Conservation (phyloP, 2,888 invertebrate genomes). For the Eremobia ochroleuca region DNA sequence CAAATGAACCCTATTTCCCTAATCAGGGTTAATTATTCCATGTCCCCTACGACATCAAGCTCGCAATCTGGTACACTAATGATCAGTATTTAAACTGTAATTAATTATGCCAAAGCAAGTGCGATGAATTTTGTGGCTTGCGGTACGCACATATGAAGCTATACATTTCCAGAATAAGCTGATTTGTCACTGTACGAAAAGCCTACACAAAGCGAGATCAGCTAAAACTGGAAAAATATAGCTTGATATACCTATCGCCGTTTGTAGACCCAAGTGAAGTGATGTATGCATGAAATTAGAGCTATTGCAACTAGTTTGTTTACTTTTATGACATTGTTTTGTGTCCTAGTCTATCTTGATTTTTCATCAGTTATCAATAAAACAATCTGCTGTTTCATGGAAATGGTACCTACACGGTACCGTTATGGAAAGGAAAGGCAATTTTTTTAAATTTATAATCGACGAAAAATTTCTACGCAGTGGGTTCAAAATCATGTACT, state of each 20-base stretch:
- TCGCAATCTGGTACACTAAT: constrained; percentile 64
- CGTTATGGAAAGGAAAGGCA: too few species aligned
- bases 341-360: too few species aligned
- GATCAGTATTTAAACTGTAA: constrained; percentile 66
- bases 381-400: neutral
- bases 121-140: constrained; percentile 53
- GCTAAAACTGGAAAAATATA: too few species aligned
- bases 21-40: constrained; percentile 70
- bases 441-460: too few species aligned
- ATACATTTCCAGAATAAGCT: too few species aligned
- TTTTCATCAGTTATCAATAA: too few species aligned
- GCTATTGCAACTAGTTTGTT: neutral
- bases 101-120: constrained; percentile 64
- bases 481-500: neutral
- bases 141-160: constrained; percentile 10
- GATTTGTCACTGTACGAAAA: too few species aligned
- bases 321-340: neutral
- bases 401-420: too few species aligned
- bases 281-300: constrained; percentile 15
- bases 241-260: too few species aligned
- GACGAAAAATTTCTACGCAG: too few species aligned
- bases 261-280: neutral
- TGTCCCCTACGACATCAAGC: constrained; percentile 60
- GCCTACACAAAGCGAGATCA: too few species aligned
- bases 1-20: constrained; percentile 62